Evolutionary conservation across 2,113 vertebrate genomes (phyloP), one percentile per base, ranked within the genome.

Genomic region (Puntigrus tetrazona): DNA sequence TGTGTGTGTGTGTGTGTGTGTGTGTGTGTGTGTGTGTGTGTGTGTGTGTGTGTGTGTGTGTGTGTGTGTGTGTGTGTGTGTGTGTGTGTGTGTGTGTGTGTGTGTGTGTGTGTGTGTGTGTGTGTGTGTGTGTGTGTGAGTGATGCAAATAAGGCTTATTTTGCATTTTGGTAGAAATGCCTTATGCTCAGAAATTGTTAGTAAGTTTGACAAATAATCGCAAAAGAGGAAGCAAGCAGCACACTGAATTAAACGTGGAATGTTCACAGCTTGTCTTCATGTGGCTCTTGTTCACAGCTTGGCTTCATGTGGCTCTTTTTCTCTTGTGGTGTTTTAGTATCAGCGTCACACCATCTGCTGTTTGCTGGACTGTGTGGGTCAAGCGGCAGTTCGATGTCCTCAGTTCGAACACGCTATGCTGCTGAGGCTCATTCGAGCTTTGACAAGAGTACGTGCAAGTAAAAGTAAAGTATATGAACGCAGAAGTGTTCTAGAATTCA

Each of bases 291-390:
- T 22, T 80, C 50, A n/a, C n/a, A n/a, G n/a, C n/a, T n/a, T n/a
- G n/a, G n/a, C n/a, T n/a, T 16, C 73, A 5, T 78, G 36, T 67
- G 14, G 18, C 36, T 69, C 22, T 38, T 11, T 36, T 22, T 80
- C 50, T 57, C 16, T 2, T 18, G 18, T 83, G 52, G 29, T 45
- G 25, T 69, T 45, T 59, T 91, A 96, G 95, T 36, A 91, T 55
- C 94, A 95, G 87, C 91, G 87, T 65, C 89, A 93, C 87, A 95
- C 93, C 29, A 88, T 96, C 63, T 93, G 84, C 65, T 95, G 94
- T 86, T 87, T 96, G 47, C 88, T 96, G 86, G 90, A 89, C 83
- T 95, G 93, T 82, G 90, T 95, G 87, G 92, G 92, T 65, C 92
- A 92, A 13, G 92, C 95, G 82, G 92, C 91, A 80, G 83, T 89